A percentile compares a stretch with the other conserved stretches of the same genome.
phyloP scores from a whole-genome alignment of 2,888 invertebrate genomes.

The Erpobdella octoculata region DNA sequence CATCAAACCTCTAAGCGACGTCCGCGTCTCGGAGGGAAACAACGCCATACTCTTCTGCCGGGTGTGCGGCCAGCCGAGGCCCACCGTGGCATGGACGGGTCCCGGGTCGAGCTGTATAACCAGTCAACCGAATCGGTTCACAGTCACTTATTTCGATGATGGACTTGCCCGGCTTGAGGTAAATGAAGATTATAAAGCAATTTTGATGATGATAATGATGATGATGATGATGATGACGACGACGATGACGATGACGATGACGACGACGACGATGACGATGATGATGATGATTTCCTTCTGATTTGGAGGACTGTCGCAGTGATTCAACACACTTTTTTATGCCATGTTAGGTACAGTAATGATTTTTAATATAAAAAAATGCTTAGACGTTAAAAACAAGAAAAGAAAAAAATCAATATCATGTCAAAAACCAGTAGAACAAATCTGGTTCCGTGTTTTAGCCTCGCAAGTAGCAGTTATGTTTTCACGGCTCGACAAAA shows the following conservation, averaged over 20 bases:
- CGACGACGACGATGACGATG: background rate
- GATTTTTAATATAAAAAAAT: no score
- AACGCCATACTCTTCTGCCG: slow-evolving; percentile 17
- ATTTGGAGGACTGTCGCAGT: no score
- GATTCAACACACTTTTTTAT: no score
- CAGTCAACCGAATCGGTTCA: background rate
- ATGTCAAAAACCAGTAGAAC: no score
- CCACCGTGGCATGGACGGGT: slow-evolving; percentile 4
- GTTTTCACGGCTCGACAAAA: no score
- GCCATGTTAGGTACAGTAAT: no score
- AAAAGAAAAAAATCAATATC: no score
- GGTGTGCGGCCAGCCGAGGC: slow-evolving; percentile 3
- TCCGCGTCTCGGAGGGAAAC: background rate
- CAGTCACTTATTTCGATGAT: slow-evolving; percentile 5
- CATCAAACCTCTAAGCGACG: slow-evolving; percentile 8
- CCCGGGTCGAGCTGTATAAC: background rate
- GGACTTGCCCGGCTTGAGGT: slow-evolving; percentile 11
- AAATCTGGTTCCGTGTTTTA: no score
- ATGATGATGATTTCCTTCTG: no score
- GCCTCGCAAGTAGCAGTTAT: no score
- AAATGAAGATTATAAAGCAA: no score
- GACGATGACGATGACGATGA: background rate
- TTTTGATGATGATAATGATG: background rate
- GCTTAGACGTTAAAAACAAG: no score
- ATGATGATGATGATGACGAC: background rate